Evolutionary conservation across 30 jellyfish, hydroid and myxozoan species (phyloP).

Genomic region (Sanderia malayensis): DNA sequence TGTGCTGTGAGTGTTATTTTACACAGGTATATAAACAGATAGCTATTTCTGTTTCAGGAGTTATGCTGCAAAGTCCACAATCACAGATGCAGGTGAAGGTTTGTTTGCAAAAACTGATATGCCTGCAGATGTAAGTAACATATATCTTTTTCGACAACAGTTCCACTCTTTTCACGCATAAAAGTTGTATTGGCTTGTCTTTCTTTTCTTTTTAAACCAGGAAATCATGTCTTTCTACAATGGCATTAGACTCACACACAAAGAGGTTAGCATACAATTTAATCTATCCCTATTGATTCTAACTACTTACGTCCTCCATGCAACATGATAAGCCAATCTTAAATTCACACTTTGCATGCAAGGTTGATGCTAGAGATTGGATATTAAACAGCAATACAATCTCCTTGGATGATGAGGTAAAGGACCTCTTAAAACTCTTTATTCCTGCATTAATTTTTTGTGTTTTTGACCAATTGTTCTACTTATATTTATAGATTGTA

Average conservation of each 20-base stretch:
- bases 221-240: slow-evolving; percentile 82
- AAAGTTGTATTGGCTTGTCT: background rate
- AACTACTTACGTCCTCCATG: no score
- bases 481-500: slow-evolving; percentile 44
- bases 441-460: background rate
- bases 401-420: slow-evolving; percentile 81
- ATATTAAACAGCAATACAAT: slow-evolving; percentile 75
- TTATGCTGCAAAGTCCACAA: slow-evolving; percentile 53
- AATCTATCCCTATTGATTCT: no score
- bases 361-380: slow-evolving; percentile 98
- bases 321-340: no score
- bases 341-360: background rate
- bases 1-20: no score
- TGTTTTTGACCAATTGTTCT: background rate
- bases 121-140: slow-evolving; percentile 58
- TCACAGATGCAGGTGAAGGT: slow-evolving; percentile 87
- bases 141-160: background rate
- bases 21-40: no score
- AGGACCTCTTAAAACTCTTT: background rate
- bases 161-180: background rate
- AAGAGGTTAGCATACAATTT: slow-evolving; percentile 48
- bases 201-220: slow-evolving; percentile 17
- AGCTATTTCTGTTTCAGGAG: no score
- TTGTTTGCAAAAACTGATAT: slow-evolving; percentile 62
- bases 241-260: slow-evolving; percentile 58